Evolutionary conservation across 2,888 invertebrate species (phyloP).

Genomic region (Mythimna pallens): DNA sequence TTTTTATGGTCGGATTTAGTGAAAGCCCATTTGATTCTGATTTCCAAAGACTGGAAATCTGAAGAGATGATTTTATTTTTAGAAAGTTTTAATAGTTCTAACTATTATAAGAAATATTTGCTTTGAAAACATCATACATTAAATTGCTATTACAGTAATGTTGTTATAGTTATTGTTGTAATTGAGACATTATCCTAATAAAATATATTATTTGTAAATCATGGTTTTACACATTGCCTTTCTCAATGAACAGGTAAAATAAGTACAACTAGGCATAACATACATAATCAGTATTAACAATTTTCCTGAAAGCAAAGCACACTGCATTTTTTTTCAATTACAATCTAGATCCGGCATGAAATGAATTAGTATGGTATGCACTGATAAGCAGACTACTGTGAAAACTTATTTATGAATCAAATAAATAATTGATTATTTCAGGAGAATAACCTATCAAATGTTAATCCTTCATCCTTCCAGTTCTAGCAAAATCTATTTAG

Average conservation of each 20-base stretch:
- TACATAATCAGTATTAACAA: conserved; percentile 1
- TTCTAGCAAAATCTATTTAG: too few species aligned
- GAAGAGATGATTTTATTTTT: too few species aligned
- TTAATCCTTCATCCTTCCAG: too few species aligned
- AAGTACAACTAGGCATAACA: neutral
- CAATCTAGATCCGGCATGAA: neutral
- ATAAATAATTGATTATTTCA: conserved; percentile 1
- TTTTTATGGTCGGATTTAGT: too few species aligned
- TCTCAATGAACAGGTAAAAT: conserved; percentile 1
- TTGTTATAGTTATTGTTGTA: too few species aligned
- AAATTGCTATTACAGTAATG: too few species aligned
- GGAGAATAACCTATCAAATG: neutral
- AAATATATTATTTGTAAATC: neutral
- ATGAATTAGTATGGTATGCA: conserved; percentile 35
- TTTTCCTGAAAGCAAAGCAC: conserved; percentile 19
- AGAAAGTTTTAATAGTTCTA: too few species aligned
- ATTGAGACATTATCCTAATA: neutral
- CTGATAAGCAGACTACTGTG: conserved; percentile 36
- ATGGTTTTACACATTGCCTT: neutral
- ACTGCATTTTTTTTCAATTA: neutral
- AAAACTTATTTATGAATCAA: neutral
- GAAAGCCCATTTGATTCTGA: too few species aligned
- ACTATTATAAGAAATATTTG: neutral
- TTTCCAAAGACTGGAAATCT: too few species aligned
- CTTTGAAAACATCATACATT: neutral